Evolutionary conservation across 2,888 invertebrate species (phyloP).

Genomic region (Tetanocera ferruginea): DNA sequence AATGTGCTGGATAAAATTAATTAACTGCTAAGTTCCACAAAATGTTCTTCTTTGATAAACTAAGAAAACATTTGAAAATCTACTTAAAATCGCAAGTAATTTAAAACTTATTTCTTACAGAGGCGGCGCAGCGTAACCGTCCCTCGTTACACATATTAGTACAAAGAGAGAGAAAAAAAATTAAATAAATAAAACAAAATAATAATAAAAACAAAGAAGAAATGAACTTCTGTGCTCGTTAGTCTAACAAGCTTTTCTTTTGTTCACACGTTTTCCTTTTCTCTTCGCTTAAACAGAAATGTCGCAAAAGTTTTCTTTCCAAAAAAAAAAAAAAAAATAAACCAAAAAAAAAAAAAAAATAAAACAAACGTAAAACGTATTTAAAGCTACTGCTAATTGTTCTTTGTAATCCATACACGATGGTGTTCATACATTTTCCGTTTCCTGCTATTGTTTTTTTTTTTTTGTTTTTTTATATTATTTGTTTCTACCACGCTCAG

Average conservation of each 20-base stretch:
- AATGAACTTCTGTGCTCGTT: not conserved
- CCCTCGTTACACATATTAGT: no score
- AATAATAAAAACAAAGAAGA: not conserved
- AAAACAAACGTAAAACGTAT: no score
- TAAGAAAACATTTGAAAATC: no score
- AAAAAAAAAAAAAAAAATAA: not conserved
- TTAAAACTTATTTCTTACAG: no score
- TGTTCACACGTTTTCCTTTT: not conserved
- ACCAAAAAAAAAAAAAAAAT: not conserved
- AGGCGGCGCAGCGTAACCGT: no score
- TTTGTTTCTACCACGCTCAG: not conserved
- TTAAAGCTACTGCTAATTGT: constrained; percentile 3
- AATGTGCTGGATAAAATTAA: no score
- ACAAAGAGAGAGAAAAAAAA: not conserved
- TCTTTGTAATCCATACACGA: constrained; percentile 3
- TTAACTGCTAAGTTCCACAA: no score
- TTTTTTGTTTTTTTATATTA: not conserved
- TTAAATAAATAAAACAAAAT: not conserved
- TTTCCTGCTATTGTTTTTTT: not conserved
- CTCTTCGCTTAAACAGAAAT: not conserved
- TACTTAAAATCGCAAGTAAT: no score
- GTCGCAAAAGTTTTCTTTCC: no score
- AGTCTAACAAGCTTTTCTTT: not conserved
- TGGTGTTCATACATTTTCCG: not conserved
- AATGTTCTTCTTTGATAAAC: no score